phyloP scores from a whole-genome alignment of 2,888 invertebrate genomes.

The Ophion ellenae region DNA sequence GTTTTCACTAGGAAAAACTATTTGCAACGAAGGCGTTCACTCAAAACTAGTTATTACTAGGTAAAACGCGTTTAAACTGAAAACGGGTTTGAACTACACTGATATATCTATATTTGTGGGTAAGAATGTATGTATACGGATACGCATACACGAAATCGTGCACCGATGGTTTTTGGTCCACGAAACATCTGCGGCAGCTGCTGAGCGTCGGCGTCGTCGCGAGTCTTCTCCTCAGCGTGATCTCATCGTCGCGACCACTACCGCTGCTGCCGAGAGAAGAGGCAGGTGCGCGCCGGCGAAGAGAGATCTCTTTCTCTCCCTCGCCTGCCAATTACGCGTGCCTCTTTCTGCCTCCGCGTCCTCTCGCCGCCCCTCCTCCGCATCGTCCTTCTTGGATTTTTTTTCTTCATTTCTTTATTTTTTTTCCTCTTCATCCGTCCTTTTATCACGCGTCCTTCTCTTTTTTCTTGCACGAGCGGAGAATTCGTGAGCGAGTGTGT shows the following conservation, averaged over 20 bases:
- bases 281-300: conserved; percentile 64
- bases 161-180: conserved; percentile 75
- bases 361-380: neutral
- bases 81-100: no score
- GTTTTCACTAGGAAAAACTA: no score
- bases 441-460: conserved; percentile 38
- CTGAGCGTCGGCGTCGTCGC: conserved; percentile 70
- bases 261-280: conserved; percentile 47
- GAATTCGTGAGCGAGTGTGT: conserved; percentile 6
- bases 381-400: conserved; percentile 11
- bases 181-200: conserved; percentile 83
- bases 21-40: no score
- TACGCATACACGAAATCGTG: conserved; percentile 58
- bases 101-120: neutral
- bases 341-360: conserved; percentile 68
- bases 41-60: no score
- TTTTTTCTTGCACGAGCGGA: conserved; percentile 24
- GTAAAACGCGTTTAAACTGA: no score
- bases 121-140: neutral
- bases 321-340: conserved; percentile 69
- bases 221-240: conserved; percentile 19
- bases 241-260: conserved; percentile 24
- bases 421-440: neutral
- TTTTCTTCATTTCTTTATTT: neutral
- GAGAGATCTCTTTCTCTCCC: conserved; percentile 60